Percentiles rank a stretch among this genome's conserved stretches.
Conservation (phyloP, 2,888 invertebrate genomes). For the Halictus quadricinctus region DNA sequence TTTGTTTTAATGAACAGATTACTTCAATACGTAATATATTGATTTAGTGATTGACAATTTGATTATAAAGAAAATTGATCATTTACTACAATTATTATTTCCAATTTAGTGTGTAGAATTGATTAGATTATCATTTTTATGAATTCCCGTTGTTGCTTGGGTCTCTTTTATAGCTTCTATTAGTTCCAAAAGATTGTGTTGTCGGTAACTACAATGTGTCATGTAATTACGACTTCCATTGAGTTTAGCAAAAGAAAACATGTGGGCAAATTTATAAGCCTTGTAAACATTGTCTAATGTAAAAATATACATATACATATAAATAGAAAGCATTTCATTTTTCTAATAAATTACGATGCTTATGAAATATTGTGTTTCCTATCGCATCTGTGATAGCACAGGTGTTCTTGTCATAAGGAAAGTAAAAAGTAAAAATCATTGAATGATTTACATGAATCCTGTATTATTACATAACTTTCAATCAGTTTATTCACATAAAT, state of each 20-base stretch:
- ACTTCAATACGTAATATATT: constrained; percentile 42
- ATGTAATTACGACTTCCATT: constrained; percentile 11
- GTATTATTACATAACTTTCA: constrained; percentile 13
- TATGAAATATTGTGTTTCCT: constrained; percentile 31
- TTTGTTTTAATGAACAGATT: constrained; percentile 25
- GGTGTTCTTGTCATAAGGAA: background rate
- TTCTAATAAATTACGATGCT: constrained; percentile 20
- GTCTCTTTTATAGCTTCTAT: constrained; percentile 30
- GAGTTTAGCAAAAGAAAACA: constrained; percentile 30
- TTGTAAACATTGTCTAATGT: constrained; percentile 38
- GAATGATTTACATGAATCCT: constrained; percentile 24
- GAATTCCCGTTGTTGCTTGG: constrained; percentile 14
- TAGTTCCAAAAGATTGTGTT: constrained; percentile 19
- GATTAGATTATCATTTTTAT: constrained; percentile 32
- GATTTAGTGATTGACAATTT: constrained; percentile 30
- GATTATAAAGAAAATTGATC: constrained; percentile 19
- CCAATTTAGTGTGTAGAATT: constrained; percentile 19
- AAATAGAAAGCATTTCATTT: constrained; percentile 44
- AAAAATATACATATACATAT: constrained; percentile 39
- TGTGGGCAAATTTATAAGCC: constrained; percentile 32
- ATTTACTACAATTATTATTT: constrained; percentile 21
- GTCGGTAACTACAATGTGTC: constrained; percentile 2
- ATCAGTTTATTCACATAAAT: constrained; percentile 26
- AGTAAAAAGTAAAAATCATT: constrained; percentile 10
- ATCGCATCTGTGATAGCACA: background rate